These are phyloP conservation scores for Rotaria socialis DNA, from an alignment of 2,888 invertebrate genomes.

Conservation along the genomic window DNA sequence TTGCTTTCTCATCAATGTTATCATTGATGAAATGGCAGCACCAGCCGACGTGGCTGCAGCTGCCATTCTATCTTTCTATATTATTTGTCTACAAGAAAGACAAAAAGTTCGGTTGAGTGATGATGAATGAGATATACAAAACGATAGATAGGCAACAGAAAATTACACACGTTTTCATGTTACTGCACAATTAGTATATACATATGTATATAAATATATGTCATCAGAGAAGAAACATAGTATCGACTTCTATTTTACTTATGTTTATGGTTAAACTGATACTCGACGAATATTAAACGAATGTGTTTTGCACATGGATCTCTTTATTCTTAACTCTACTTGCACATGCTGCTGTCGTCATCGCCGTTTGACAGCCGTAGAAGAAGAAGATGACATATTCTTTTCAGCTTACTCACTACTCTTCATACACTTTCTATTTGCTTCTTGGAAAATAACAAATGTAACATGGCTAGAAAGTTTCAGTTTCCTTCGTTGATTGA, in stretches of 20 bases:
- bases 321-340: neutral
- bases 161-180: neutral
- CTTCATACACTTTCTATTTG: neutral
- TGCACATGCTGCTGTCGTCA: neutral
- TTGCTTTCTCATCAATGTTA: slow-evolving; percentile 31
- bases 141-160: neutral
- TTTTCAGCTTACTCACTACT: neutral
- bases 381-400: neutral
- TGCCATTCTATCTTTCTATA: slow-evolving; percentile 9
- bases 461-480: neutral
- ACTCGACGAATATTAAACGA: neutral
- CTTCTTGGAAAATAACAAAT: neutral
- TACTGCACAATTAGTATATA: neutral
- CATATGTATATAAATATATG: neutral
- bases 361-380: neutral
- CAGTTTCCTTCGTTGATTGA: neutral
- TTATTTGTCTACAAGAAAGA: neutral
- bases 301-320: neutral
- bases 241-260: neutral
- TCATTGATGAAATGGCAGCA: slow-evolving; percentile 29
- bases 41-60: slow-evolving; percentile 17
- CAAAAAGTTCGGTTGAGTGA: neutral
- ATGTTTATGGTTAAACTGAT: neutral
- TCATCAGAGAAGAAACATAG: neutral
- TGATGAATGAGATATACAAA: neutral